Percentiles rank a stretch among this genome's conserved stretches.
phyloP scores from a whole-genome alignment of 1,140 invertebrate species.

The Drosophila elegans region DNA sequence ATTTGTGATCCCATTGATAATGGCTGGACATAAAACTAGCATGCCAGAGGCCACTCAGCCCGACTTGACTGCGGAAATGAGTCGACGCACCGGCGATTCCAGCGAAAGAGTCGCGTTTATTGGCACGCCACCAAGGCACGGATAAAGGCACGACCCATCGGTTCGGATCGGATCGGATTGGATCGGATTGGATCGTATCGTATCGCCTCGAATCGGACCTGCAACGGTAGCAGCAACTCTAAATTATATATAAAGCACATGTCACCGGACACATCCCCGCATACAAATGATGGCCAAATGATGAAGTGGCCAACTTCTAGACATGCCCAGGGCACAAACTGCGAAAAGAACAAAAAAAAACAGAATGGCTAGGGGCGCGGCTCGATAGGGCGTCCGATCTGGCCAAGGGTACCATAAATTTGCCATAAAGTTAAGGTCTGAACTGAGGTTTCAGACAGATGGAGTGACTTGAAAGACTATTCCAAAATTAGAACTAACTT shows the following conservation, averaged over 20 bases:
- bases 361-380: slow-evolving; percentile 58
- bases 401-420: slow-evolving; percentile 22
- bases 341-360: slow-evolving; percentile 27
- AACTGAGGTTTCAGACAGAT: neutral
- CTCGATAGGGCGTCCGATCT: slow-evolving; percentile 16
- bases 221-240: slow-evolving; percentile 69
- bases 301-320: slow-evolving; percentile 66
- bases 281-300: slow-evolving; percentile 69
- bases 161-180: slow-evolving; percentile 24
- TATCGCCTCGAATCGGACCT: slow-evolving; percentile 48
- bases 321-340: slow-evolving; percentile 71
- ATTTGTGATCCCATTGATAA: slow-evolving; percentile 78
- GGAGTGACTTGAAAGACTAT: neutral
- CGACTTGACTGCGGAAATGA: slow-evolving; percentile 71
- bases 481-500: neutral
- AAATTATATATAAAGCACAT: slow-evolving; percentile 85
- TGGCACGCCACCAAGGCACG: slow-evolving; percentile 68
- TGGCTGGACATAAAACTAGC: slow-evolving; percentile 79
- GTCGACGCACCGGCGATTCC: slow-evolving; percentile 55
- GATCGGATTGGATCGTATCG: slow-evolving; percentile 24
- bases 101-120: slow-evolving; percentile 61
- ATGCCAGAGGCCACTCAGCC: slow-evolving; percentile 43
- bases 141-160: slow-evolving; percentile 52
- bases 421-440: neutral
- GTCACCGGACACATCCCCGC: slow-evolving; percentile 74